These are phyloP conservation scores for Agrotis segetum DNA, from an alignment of 2,888 invertebrate species.

Conservation along the genomic window DNA sequence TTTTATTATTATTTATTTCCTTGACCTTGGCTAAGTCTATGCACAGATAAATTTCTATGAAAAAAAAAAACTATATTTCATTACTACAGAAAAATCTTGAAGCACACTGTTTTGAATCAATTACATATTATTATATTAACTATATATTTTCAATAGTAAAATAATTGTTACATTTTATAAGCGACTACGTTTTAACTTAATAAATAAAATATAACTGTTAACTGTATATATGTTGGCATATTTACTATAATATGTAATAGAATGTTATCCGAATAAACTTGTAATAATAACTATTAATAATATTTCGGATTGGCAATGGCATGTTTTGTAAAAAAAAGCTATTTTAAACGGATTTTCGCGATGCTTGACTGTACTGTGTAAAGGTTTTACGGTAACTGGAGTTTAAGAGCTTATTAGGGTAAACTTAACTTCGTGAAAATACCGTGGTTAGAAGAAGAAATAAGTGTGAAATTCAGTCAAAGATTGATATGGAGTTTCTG, in stretches of 20 bases:
- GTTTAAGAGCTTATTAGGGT: conserved; percentile 51
- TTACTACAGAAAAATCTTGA: conserved; percentile 56
- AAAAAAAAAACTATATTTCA: conserved; percentile 31
- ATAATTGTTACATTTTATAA: conserved; percentile 69
- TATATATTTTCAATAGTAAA: conserved; percentile 57
- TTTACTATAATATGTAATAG: conserved; percentile 74
- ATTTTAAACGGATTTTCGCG: conserved; percentile 11
- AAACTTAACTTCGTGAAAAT: conserved; percentile 13
- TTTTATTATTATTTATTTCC: conserved; percentile 3
- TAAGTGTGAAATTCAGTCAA: conserved; percentile 1
- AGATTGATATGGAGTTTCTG: conserved; percentile 25
- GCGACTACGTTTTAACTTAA: conserved; percentile 52
- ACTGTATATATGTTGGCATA: conserved; percentile 84
- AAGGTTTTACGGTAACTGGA: conserved; percentile 42
- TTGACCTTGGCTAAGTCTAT: conserved; percentile 39
- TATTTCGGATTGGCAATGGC: conserved; percentile 73
- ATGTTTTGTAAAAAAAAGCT: conserved; percentile 59
- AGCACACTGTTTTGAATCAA: conserved; percentile 69
- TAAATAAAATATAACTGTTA: conserved; percentile 66
- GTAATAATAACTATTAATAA: conserved; percentile 30
- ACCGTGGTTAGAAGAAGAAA: conserved; percentile 7
- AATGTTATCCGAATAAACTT: conserved; percentile 70
- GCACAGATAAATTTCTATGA: conserved; percentile 18
- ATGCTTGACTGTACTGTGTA: conserved; percentile 13
- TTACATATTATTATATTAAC: conserved; percentile 29